Evolutionary conservation across 2,113 vertebrate species (phyloP).

Genomic region (Pogona vitticeps): DNA sequence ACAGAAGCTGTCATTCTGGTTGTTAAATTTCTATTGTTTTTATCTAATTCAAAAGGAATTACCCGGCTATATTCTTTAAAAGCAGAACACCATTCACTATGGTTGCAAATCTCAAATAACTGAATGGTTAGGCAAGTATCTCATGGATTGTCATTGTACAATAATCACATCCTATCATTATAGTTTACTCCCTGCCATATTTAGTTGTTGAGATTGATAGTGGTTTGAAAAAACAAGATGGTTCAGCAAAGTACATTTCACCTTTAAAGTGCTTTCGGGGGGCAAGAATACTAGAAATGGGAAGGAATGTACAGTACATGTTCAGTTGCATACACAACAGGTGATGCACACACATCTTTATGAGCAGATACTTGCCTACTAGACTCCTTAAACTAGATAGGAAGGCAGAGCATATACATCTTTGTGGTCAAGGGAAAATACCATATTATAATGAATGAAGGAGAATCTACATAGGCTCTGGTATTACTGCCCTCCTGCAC

Average conservation of each 20-base stretch:
- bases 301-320: neutral
- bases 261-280: neutral
- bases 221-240: neutral
- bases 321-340: neutral
- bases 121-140: conserved; percentile 7
- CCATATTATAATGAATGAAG: neutral
- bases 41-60: neutral
- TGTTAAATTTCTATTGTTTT: neutral
- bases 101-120: neutral
- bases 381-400: neutral
- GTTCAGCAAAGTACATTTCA: neutral
- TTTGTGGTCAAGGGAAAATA: neutral
- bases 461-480: neutral
- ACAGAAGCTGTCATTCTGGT: neutral
- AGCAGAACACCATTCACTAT: conserved; percentile 27
- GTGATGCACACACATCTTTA: neutral
- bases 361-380: neutral
- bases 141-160: conserved; percentile 13
- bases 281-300: neutral
- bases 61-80: conserved; percentile 25
- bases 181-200: neutral
- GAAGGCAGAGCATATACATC: neutral
- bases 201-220: neutral
- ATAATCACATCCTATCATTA: neutral
- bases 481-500: neutral